Evolutionary conservation across 2,113 vertebrate genomes (phyloP), one percentile per base, ranked within the genome.

Genomic region (Oryzias melastigma): DNA sequence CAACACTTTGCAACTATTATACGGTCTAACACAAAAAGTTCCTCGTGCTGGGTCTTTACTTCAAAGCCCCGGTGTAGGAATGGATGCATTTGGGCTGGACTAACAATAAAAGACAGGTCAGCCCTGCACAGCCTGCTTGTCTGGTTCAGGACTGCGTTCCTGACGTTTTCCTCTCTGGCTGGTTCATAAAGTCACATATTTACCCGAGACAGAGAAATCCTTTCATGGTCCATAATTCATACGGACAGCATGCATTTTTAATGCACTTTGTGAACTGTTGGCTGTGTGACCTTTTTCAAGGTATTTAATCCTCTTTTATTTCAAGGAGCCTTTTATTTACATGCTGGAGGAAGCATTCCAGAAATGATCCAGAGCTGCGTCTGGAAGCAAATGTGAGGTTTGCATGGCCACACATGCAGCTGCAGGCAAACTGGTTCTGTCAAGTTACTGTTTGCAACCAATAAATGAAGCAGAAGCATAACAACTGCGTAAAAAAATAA

Each of bases 171-270:
- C 68, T 73, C 46, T 69, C 48, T 71, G 56, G 63, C 50, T 68
- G 72, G 52, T 58, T 76, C 16, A 75, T 68, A 64, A 64, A 76
- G 80, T 75, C 84, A 80, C 75, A 81, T 83, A 80, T 85, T 88
- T 80, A 82, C 80, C 51, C 20, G 79, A 88, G 80, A 91, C 83
- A 80, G 81, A 77, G 53, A 82, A 87, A 88, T 74, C 83, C 82
- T 90, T 87, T 86, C 82, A 87, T 79, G 81, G 73, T 89, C 73
- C 73, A 91, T 91, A 87, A 90, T 90, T 90, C 79, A 88, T 89
- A 81, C 78, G 71, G 82, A 86, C 83, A 59, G 58, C 67, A 82
- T 89, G 56, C 76, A 90, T 86, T 80, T 89, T 89, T 80, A 58
- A 90, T 81, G 58, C 52, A 49, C 80, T 86, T 85, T 86, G 67